Evolutionary conservation across 2,797 vertebrate genomes (phyloP).

Genomic region (Synanceia verrucosa): DNA sequence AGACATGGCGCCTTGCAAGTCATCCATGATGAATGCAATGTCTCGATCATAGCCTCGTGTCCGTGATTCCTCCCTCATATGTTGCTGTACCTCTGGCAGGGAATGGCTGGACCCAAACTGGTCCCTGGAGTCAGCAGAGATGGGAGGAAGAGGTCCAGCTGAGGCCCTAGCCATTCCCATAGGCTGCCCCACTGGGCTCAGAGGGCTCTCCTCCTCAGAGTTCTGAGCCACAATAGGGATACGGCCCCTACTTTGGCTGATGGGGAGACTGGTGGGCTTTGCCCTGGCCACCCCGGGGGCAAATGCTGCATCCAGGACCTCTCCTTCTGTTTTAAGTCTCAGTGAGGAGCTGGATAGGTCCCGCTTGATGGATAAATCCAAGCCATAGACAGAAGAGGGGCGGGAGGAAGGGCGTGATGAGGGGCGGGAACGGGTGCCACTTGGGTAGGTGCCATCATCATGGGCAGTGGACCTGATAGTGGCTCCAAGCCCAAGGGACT

Average conservation of each 20-base stretch:
- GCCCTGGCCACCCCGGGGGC: constrained; percentile 89
- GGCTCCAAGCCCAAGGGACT: constrained; percentile 85
- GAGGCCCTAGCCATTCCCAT: constrained; percentile 99
- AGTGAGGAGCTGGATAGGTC: constrained; percentile 96
- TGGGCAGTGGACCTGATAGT: constrained; percentile 87
- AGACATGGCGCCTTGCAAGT: constrained; percentile 99
- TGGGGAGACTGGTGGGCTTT: constrained; percentile 97
- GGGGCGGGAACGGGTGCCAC: constrained; percentile 92
- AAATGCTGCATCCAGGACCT: constrained; percentile 93
- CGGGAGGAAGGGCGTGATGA: constrained; percentile 96
- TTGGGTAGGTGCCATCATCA: constrained; percentile 94
- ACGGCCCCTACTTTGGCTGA: constrained; percentile 97
- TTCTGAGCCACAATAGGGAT: constrained; percentile 99
- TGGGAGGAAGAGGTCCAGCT: constrained; percentile 97
- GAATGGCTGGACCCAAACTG: constrained; percentile 99
- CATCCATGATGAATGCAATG: constrained; percentile 99
- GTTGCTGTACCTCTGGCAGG: constrained; percentile 98
- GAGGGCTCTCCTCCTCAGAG: constrained; percentile 98
- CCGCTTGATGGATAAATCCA: constrained; percentile 96
- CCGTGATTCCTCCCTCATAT: constrained; percentile 98
- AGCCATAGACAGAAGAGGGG: constrained; percentile 96
- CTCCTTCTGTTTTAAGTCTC: constrained; percentile 93
- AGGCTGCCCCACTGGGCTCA: constrained; percentile 98
- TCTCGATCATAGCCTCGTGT: constrained; percentile 97
- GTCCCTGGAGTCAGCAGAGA: constrained; percentile 97